These are phyloP conservation scores for Rhamphomyia laevipes DNA, from an alignment of 2,888 invertebrate genomes.

Conservation along the genomic window DNA sequence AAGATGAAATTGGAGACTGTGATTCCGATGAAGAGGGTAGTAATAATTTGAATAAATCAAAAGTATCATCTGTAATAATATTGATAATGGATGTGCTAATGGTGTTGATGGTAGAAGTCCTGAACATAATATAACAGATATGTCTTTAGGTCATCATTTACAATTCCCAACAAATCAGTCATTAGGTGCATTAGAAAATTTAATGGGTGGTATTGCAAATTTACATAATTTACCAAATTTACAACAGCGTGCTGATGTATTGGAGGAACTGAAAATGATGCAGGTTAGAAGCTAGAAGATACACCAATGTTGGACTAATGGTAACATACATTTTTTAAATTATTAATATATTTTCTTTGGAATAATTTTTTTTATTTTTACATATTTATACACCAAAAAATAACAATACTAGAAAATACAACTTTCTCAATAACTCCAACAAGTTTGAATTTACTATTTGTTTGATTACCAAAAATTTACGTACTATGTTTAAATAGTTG, in stretches of 20 bases:
- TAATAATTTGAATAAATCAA: slow-evolving; percentile 16
- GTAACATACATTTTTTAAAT: slow-evolving; percentile 20
- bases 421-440: slow-evolving; percentile 32
- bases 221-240: slow-evolving; percentile 35
- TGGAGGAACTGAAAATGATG: slow-evolving; percentile 48
- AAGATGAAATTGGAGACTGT: slow-evolving; percentile 38
- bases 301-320: slow-evolving; percentile 44
- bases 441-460: slow-evolving; percentile 15
- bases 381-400: slow-evolving; percentile 24
- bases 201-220: slow-evolving; percentile 34
- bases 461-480: slow-evolving; percentile 18
- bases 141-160: slow-evolving; percentile 31
- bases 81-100: slow-evolving; percentile 5
- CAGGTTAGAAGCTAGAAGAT: slow-evolving; percentile 46
- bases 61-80: slow-evolving; percentile 8
- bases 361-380: background rate
- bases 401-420: slow-evolving; percentile 31
- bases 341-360: background rate
- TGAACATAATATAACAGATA: slow-evolving; percentile 27
- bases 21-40: slow-evolving; percentile 34
- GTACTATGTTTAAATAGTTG: too few relatives aligned
- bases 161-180: slow-evolving; percentile 36
- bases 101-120: slow-evolving; percentile 21
- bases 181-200: slow-evolving; percentile 33
- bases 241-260: slow-evolving; percentile 41